Evolutionary conservation across 2,797 vertebrate genomes (phyloP), one percentile per base, ranked within the genome.

Genomic region (Chromobotia macracanthus): DNA sequence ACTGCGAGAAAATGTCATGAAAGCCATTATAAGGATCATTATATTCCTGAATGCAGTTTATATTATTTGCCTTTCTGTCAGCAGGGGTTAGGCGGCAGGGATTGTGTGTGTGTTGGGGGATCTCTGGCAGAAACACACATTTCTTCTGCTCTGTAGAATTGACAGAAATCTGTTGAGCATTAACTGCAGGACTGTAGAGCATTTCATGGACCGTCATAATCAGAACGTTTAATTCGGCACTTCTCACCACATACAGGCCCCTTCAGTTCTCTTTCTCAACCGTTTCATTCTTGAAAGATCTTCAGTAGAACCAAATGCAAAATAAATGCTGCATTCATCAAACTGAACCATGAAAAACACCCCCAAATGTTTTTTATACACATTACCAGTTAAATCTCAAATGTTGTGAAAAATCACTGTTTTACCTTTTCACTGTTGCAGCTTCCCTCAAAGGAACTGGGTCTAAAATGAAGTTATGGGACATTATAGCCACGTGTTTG

Each of bases 401-500:
- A 3, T 18, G 55, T 56, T n/a, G 56, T 58, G 53, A 19, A 13
- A 38, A 65, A 61, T 31, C 7, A 28, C 55, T 77, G 48, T 76
- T 15, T 82, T 80, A 28, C 58, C 19, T 71, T 81, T 65, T 23
- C 15, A 81, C 77, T 71, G 23, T 86, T 87, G 61, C 90, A 97
- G 97, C 93, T 95, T 95, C 96, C 94, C 88, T 93, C 90, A 95
- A 94, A 94, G 96, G 95, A 96, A 97, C 95, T 94, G 93, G 94
- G 94, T 98, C 95, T 97, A 99, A 98, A 92, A 99, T 99, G 97
- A 99, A 98, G 96, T 96, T 99, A 98, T 99, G 97, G 96, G 96
- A 97, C 95, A 93, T 97, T 93, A 91, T 97, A 94, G 95, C 96
- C 96, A 95, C 94, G 95, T 98, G 95, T 93, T 94, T 98, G 95